Evolutionary conservation across 1,140 invertebrate species (phyloP), one percentile per base, ranked within the genome.

Genomic region (Lepidotrigona ventralis): DNA sequence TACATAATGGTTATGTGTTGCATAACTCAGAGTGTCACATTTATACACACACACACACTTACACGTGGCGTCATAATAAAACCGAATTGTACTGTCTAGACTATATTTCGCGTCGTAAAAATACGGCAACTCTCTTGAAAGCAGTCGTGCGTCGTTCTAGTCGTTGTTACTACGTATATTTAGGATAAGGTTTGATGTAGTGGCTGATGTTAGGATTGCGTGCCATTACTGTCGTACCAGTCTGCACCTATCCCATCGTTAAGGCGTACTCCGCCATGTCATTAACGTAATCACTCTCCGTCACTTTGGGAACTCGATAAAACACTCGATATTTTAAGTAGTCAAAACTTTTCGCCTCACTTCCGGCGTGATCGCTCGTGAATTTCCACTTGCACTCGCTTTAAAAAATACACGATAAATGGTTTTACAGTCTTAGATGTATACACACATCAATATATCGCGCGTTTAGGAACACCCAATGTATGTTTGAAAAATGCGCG

Each of bases 211-310:
- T 72, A 51, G 68, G 26, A 90, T 90, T 86, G 88, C 88, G 88
- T 90, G 88, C 84, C 77, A 69, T 64, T 60, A 75, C 86, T 89
- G 84, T 91, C 88, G 91, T 91, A 91, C 91, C 91, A 92, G 91
- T 89, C 90, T 90, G 91, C 89, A 90, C 90, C 88, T 90, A 90
- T 89, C 86, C 86, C 78, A 75, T 85, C 84, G 80, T 85, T 87
- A 85, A 85, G 54, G 73, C 72, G 60, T 85, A 74, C 85, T 83
- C 82, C 69, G 71, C n/a, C 56, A 81, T 87, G 85, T 92, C 90
- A 91, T 92, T 91, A 91, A 86, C 90, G 91, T 91, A 91, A 92
- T 92, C 90, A 91, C 87, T 92, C 90, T 88, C 89, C 90, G 91
- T 91, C 91, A 92, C 89, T 91, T 91, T 85, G 84, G 85, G 78